phyloP scores from a whole-genome alignment of 2,113 vertebrate genomes.

The Strix aluco region DNA sequence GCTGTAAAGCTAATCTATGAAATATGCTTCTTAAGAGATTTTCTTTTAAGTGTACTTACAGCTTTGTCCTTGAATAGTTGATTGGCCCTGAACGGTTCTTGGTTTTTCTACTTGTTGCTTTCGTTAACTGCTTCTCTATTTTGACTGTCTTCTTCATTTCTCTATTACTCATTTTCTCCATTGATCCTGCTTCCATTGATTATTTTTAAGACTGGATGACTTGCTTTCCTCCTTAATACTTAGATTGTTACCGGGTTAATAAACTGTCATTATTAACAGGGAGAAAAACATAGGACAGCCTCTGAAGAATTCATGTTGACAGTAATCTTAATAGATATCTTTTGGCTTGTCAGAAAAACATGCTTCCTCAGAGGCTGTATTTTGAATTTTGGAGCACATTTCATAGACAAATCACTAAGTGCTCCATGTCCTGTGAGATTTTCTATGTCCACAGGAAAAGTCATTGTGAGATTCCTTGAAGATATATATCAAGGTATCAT shows the following conservation, averaged over 20 bases:
- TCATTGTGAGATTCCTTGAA: conserved; percentile 5
- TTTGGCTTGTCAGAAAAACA: neutral
- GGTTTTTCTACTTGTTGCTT: neutral
- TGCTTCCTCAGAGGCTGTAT: neutral
- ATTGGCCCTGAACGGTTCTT: neutral
- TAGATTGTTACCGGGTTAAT: neutral
- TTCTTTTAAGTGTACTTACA: neutral
- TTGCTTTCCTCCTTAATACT: neutral
- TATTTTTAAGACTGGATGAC: neutral
- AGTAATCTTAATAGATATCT: neutral
- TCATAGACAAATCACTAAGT: neutral
- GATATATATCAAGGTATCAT: neutral
- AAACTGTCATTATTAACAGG: neutral
- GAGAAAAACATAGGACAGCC: neutral
- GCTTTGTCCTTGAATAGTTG: neutral
- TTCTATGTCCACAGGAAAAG: neutral
- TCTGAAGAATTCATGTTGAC: neutral
- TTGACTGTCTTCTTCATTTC: neutral
- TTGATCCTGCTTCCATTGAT: neutral
- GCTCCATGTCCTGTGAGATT: neutral
- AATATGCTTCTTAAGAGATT: neutral
- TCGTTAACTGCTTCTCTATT: neutral
- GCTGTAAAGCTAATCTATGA: neutral
- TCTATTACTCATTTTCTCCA: neutral
- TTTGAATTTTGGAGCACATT: conserved; percentile 35